Percentiles rank a stretch among this genome's conserved stretches.
Conservation (phyloP, 1,140 invertebrate genomes). For the Amphibalanus amphitrite region DNA sequence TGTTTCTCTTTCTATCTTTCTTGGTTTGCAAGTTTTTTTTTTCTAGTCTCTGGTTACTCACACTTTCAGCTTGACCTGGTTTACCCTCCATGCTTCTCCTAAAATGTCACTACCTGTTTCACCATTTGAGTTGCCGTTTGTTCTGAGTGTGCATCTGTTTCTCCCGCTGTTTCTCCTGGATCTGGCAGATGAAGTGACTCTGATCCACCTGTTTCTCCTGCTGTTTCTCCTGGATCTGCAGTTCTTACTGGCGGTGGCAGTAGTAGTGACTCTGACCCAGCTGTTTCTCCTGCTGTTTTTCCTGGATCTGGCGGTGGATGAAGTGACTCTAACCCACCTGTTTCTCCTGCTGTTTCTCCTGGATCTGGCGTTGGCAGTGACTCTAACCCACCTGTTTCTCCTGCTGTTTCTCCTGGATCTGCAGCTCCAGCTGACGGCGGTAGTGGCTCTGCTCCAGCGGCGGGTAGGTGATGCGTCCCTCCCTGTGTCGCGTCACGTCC, state of each 20-base stretch:
- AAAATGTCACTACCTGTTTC: too few relatives aligned
- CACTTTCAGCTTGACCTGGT: too few relatives aligned
- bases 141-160: too few relatives aligned
- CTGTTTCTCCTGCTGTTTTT: neutral
- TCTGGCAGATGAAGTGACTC: too few relatives aligned
- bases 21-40: too few relatives aligned
- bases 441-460: neutral
- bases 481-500: neutral
- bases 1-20: too few relatives aligned
- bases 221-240: neutral
- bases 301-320: neutral
- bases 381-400: neutral
- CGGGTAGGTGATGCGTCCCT: neutral
- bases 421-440: neutral
- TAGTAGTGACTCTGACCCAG: neutral
- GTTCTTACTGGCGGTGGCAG: neutral
- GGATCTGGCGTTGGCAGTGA: too few relatives aligned
- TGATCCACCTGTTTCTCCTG: neutral
- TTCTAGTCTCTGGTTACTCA: too few relatives aligned
- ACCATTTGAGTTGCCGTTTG: too few relatives aligned
- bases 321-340: too few relatives aligned
- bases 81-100: too few relatives aligned
- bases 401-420: neutral
- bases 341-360: neutral
- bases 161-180: too few relatives aligned